Conservation (phyloP, 2,888 invertebrate species). For the Endotricha flammealis region DNA sequence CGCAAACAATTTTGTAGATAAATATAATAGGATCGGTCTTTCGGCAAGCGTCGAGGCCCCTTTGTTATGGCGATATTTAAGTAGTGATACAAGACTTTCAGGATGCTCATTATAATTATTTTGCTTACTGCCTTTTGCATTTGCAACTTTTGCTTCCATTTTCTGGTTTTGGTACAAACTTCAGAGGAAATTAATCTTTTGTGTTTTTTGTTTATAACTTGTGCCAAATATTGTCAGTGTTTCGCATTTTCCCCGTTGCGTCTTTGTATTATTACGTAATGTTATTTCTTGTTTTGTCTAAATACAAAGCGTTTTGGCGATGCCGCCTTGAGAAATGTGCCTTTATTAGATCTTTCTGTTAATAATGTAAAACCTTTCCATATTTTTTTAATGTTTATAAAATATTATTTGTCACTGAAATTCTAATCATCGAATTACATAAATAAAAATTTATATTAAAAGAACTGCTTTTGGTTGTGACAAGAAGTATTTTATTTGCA, state of each 20-base stretch:
- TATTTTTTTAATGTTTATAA: slow-evolving; percentile 29
- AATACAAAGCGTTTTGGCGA: slow-evolving; percentile 6
- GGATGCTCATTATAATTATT: slow-evolving; percentile 67
- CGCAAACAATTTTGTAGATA: slow-evolving; percentile 27
- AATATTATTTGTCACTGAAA: slow-evolving; percentile 43
- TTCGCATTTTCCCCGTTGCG: not conserved
- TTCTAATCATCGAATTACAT: slow-evolving; percentile 13
- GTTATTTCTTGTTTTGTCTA: slow-evolving; percentile 3
- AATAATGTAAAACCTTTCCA: slow-evolving; percentile 21
- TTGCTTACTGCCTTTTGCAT: slow-evolving; percentile 47
- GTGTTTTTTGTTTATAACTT: slow-evolving; percentile 12
- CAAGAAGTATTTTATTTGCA: slow-evolving; percentile 36
- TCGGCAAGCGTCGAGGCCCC: slow-evolving; percentile 17
- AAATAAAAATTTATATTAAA: not conserved
- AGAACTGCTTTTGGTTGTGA: slow-evolving; percentile 32
- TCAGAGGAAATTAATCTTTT: not conserved
- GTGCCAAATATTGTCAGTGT: slow-evolving; percentile 25
- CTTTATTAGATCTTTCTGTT: slow-evolving; percentile 34
- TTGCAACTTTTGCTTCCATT: slow-evolving; percentile 15
- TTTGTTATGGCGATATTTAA: slow-evolving; percentile 25
- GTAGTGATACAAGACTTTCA: slow-evolving; percentile 44
- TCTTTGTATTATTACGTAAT: not conserved
- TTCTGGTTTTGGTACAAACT: not conserved
- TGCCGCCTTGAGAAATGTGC: slow-evolving; percentile 54
- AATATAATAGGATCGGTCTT: slow-evolving; percentile 19